These are phyloP conservation scores for Montipora capitata DNA, from an alignment of 92 coral and sea anemone genomes.

Conservation along the genomic window DNA sequence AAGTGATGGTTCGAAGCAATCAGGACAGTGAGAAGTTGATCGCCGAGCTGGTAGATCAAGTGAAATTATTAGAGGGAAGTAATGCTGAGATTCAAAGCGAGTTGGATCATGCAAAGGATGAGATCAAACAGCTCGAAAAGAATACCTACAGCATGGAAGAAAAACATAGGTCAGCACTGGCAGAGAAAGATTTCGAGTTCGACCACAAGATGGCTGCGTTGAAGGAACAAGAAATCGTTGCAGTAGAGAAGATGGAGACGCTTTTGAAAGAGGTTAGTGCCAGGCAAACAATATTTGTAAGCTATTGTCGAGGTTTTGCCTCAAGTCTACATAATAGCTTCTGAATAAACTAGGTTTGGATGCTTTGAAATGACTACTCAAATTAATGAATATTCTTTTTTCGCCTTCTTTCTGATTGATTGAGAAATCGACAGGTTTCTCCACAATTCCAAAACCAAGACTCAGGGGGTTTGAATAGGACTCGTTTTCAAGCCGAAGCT, in stretches of 20 bases:
- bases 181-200: slow-evolving; percentile 33
- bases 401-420: too few species aligned
- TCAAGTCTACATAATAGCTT: too few species aligned
- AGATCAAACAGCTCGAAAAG: slow-evolving; percentile 24
- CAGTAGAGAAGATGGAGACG: slow-evolving; percentile 14
- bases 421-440: too few species aligned
- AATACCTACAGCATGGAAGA: slow-evolving; percentile 10
- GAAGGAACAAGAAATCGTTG: slow-evolving; percentile 15
- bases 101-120: slow-evolving; percentile 53
- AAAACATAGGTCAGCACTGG: slow-evolving; percentile 26
- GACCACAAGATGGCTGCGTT: not conserved
- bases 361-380: too few species aligned
- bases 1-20: slow-evolving; percentile 37
- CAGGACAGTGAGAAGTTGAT: slow-evolving; percentile 53
- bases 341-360: too few species aligned
- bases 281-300: not conserved
- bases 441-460: too few species aligned
- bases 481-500: too few species aligned
- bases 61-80: slow-evolving; percentile 33
- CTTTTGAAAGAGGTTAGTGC: slow-evolving; percentile 50
- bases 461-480: too few species aligned
- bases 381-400: too few species aligned
- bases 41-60: slow-evolving; percentile 35
- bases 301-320: too few species aligned
- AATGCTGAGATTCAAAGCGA: slow-evolving; percentile 60